Base-by-base conservation (phyloP, 2,888 invertebrate species). In the Eumacrocentrus americanus region DNA sequence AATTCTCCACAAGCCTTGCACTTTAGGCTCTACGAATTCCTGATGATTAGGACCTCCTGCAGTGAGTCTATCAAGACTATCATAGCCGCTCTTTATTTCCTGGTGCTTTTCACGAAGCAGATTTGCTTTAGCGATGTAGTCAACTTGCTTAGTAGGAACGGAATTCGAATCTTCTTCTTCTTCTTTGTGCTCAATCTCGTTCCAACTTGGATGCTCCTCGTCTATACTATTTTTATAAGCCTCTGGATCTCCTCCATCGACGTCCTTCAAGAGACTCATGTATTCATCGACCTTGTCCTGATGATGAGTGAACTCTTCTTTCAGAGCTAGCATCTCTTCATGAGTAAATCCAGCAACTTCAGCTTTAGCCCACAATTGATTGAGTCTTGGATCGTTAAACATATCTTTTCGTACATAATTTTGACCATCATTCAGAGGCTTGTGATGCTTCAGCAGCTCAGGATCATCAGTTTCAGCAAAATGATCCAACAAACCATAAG, bases 271-370 rank as follows among this genome's bases (percentile, higher is more conserved):
- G 60, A 96, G 79, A 42, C 89, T 87, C 78, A 93, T 91, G 77
- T 94, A 96, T 74, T 96, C 90, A 77, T 95, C 92, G 51, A 96
- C 88, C 82, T 95, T 96, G 68, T 95, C 91, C 78, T 96, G 94
- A 75, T 97, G 95, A 78, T 96, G 95, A 16, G 83, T 82, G 74
- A 97, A 95, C 81, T 97, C 97, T 77, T 95, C 92, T 74, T 90
- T 91, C 12, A 97, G 80, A 0, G 92, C 88, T 61, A 88, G 83
- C 44, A 97, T 78, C 81, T 97, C 95, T 66, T 91, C 90, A 62
- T 88, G 80, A 18, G 90, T 89, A 75, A 95, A 95, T n/a, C 95
- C 95, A 22, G 92, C 88, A 20, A 86, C 82, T 82, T 94, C 92
- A 0, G 95, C 96, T 77, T 94, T 94, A 34, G 89, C 85, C 96